Evolutionary conservation across 2,888 invertebrate genomes (phyloP).

Genomic region (Phyllotreta striolata): DNA sequence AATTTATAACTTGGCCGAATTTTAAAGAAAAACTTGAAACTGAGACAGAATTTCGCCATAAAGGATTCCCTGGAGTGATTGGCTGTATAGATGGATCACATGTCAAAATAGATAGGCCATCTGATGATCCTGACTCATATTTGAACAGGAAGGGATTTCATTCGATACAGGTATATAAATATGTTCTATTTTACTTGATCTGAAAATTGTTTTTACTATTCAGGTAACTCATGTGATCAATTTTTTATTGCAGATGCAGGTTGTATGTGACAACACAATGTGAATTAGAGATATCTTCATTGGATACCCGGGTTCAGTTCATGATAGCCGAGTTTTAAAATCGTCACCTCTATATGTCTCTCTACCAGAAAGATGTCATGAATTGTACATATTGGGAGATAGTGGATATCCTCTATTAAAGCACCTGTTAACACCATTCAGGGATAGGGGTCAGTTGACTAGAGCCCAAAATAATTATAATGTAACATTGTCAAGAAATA

Average conservation of each 20-base stretch:
- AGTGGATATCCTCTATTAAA: constrained; percentile 42
- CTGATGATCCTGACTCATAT: constrained; percentile 39
- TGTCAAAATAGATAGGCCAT: constrained; percentile 38
- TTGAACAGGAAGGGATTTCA: constrained; percentile 31
- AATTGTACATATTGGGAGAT: constrained; percentile 39
- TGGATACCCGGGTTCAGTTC: constrained; percentile 44
- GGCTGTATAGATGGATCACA: constrained; percentile 38
- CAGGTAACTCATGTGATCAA: too few species aligned
- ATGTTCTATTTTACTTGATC: not conserved
- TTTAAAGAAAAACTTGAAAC: constrained; percentile 30
- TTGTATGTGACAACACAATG: constrained; percentile 36
- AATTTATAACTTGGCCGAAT: constrained; percentile 35
- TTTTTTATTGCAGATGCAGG: constrained; percentile 37
- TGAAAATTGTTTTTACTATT: constrained; percentile 3
- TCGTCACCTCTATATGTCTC: constrained; percentile 25
- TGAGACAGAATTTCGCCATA: constrained; percentile 31
- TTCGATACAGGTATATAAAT: constrained; percentile 33
- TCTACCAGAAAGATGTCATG: constrained; percentile 36
- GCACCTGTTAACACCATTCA: constrained; percentile 40
- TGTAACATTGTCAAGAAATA: too few species aligned
- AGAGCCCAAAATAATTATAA: constrained; percentile 19
- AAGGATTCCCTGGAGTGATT: constrained; percentile 36
- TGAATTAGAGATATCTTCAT: constrained; percentile 42
- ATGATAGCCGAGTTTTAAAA: too few species aligned
- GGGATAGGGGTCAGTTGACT: constrained; percentile 32